Percentiles rank a stretch among this genome's conserved stretches.
These are phyloP conservation scores for Ferdinandea cuprea DNA, from an alignment of 2,888 invertebrate species.

Conservation along the genomic window DNA sequence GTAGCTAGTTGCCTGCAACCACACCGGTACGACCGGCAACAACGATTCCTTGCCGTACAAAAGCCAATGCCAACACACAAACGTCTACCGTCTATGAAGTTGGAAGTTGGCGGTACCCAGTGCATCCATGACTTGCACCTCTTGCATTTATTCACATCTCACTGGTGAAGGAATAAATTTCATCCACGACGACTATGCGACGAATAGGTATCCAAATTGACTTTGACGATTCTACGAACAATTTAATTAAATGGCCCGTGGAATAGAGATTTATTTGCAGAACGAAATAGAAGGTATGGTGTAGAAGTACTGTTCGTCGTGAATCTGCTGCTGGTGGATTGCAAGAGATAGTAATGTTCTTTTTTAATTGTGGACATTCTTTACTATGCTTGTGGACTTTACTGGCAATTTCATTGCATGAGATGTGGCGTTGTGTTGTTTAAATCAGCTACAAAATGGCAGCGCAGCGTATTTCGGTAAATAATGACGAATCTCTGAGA, in stretches of 20 bases:
- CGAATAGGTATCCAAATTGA: conserved; percentile 56
- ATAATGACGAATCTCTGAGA: too few species aligned
- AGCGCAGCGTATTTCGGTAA: too few species aligned
- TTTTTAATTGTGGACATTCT: not conserved
- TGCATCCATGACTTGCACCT: conserved; percentile 49
- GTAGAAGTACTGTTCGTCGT: not conserved
- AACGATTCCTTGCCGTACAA: conserved; percentile 27
- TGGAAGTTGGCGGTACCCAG: conserved; percentile 41
- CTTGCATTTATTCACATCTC: conserved; percentile 50
- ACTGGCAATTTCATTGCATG: too few species aligned
- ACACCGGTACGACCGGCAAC: conserved; percentile 31
- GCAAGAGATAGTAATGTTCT: not conserved
- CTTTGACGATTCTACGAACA: conserved; percentile 75
- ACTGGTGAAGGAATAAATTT: conserved; percentile 58
- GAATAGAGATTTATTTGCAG: conserved; percentile 67
- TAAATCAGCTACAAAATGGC: too few species aligned
- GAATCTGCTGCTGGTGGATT: not conserved
- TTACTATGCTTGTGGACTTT: not conserved
- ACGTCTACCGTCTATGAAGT: conserved; percentile 48
- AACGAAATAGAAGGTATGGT: conserved; percentile 7
- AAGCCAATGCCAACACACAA: conserved; percentile 18
- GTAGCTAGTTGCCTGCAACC: conserved; percentile 51
- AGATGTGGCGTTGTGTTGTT: too few species aligned
- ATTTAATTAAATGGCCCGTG: conserved; percentile 79
- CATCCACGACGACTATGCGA: conserved; percentile 35